These are phyloP conservation scores for Alauda arvensis DNA, from an alignment of 2,797 vertebrate genomes.

Conservation along the genomic window DNA sequence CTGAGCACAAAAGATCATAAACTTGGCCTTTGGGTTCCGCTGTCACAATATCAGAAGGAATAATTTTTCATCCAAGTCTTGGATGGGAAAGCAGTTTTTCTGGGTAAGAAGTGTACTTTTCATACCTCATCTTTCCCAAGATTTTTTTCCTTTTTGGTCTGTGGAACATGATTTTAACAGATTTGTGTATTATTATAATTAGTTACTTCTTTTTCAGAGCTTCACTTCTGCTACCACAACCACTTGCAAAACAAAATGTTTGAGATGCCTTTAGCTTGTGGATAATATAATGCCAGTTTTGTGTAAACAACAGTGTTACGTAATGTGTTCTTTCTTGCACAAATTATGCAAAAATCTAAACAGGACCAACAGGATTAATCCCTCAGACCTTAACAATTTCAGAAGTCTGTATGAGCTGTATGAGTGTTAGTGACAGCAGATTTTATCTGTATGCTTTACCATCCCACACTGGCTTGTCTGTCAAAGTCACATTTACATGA, in stretches of 20 bases:
- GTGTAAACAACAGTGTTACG: not conserved
- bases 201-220: not conserved
- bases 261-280: constrained; percentile 18
- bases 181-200: not conserved
- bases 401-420: not conserved
- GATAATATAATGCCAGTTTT: not conserved
- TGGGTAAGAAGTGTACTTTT: not conserved
- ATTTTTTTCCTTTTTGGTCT: not conserved
- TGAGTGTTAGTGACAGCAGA: not conserved
- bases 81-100: not conserved
- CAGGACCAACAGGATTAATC: not conserved
- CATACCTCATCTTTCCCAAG: not conserved
- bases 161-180: not conserved
- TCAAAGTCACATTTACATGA: not conserved
- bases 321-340: constrained; percentile 14
- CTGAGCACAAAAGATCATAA: not conserved
- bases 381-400: not conserved
- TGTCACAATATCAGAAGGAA: not conserved
- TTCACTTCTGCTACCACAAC: not conserved
- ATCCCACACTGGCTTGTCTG: not conserved
- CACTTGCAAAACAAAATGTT: constrained; percentile 20
- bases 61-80: not conserved
- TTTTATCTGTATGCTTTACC: not conserved
- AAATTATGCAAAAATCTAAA: constrained; percentile 28
- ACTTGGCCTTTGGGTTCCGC: not conserved